These are phyloP conservation scores for Onthophagus sagittarius DNA, from an alignment of 2,888 invertebrate genomes.

Conservation along the genomic window DNA sequence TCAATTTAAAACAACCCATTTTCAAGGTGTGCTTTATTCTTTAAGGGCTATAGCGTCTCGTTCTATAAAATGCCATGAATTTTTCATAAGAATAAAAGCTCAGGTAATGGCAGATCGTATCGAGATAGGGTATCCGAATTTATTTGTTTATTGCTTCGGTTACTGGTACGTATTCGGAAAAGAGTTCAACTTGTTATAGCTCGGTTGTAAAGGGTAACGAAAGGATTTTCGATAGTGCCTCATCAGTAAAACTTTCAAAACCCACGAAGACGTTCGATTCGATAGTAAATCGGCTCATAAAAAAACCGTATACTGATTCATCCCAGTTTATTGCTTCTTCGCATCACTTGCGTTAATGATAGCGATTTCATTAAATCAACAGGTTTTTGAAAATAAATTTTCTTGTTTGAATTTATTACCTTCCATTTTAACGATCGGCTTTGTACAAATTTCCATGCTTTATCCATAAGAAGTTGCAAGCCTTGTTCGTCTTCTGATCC, in stretches of 20 bases:
- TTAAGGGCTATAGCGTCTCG: background rate
- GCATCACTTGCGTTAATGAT: background rate
- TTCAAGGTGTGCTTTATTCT: background rate
- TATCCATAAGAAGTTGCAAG: slow-evolving; percentile 65
- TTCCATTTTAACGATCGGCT: slow-evolving; percentile 76
- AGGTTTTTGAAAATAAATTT: background rate
- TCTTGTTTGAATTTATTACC: slow-evolving; percentile 34
- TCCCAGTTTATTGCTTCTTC: background rate
- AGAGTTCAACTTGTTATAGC: background rate
- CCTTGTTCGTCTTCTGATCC: slow-evolving; percentile 55
- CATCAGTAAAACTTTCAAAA: background rate
- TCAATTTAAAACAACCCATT: background rate
- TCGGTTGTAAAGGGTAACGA: background rate
- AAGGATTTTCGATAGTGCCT: background rate
- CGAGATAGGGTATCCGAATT: background rate
- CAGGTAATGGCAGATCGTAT: background rate
- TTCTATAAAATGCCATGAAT: background rate
- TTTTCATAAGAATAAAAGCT: background rate
- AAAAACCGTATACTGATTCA: background rate
- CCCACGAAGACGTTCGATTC: background rate
- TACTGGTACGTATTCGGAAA: background rate
- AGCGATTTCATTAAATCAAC: background rate
- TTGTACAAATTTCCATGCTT: slow-evolving; percentile 71
- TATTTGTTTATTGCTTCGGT: background rate
- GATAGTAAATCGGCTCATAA: background rate